Conservation (phyloP, 2,113 vertebrate species). For the Procavia capensis region DNA sequence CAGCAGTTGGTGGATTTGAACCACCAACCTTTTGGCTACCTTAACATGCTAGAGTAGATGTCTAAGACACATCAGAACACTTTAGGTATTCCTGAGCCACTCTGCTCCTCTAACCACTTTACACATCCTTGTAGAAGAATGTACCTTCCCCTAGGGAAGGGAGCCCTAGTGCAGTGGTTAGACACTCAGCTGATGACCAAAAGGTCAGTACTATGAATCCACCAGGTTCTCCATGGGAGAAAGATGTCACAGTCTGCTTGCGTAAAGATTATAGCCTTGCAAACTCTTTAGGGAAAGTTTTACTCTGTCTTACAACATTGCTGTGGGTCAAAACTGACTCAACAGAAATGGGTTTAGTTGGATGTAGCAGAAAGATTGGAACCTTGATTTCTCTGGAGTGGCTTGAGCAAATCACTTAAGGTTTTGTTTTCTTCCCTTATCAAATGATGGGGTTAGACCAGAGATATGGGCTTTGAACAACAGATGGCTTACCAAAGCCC, state of each 20-base stretch:
- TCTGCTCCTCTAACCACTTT: not conserved
- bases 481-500: not conserved
- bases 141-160: too few relatives aligned
- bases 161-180: too few relatives aligned
- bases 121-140: not conserved
- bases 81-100: not conserved
- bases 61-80: not conserved
- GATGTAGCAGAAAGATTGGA: not conserved
- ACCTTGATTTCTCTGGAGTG: not conserved
- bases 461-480: not conserved
- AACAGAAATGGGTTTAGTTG: not conserved
- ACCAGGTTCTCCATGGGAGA: too few relatives aligned
- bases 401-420: not conserved
- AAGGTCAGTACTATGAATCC: too few relatives aligned
- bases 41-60: not conserved
- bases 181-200: too few relatives aligned
- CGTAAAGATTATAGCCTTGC: too few relatives aligned
- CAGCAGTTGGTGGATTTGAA: too few relatives aligned
- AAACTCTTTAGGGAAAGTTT: too few relatives aligned
- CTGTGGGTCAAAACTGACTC: too few relatives aligned
- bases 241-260: too few relatives aligned
- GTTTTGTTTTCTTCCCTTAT: not conserved
- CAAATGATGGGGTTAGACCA: not conserved
- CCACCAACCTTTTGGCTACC: not conserved
- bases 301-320: too few relatives aligned